These are phyloP conservation scores for Eulemur rubriventer DNA, from an alignment of 2,797 vertebrate species.

Conservation along the genomic window DNA sequence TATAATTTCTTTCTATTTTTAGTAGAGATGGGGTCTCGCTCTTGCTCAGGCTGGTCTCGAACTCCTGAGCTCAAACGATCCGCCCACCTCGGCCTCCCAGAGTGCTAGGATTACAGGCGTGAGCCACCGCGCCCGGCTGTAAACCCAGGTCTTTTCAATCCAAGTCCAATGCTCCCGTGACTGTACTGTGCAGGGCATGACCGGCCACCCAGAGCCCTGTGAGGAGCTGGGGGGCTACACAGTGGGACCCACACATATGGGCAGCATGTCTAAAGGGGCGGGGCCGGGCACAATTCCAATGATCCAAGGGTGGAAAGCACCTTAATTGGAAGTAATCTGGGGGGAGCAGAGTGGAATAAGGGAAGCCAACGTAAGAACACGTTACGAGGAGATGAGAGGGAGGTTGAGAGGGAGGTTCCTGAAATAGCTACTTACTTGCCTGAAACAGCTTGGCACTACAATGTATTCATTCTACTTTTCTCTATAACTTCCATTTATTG, in stretches of 20 bases:
- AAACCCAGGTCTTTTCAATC: not conserved
- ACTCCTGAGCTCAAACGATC: no score
- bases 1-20: no score
- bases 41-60: no score
- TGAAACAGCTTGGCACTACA: not conserved
- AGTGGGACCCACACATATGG: not conserved
- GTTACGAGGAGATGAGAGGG: not conserved
- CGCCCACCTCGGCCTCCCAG: no score
- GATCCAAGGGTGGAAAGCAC: not conserved
- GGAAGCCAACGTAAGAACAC: not conserved
- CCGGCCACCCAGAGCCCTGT: not conserved
- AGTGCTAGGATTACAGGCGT: no score
- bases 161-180: not conserved
- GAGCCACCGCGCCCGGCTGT: not conserved
- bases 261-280: not conserved
- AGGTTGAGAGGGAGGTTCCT: not conserved
- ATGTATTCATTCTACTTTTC: not conserved
- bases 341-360: not conserved
- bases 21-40: no score
- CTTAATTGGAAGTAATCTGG: not conserved
- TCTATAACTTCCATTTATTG: not conserved
- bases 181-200: not conserved
- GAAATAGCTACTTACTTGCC: not conserved
- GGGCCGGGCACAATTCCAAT: not conserved
- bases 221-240: no score